These are phyloP conservation scores for Dissostichus mawsoni DNA, from an alignment of 2,113 vertebrate species.

Conservation along the genomic window DNA sequence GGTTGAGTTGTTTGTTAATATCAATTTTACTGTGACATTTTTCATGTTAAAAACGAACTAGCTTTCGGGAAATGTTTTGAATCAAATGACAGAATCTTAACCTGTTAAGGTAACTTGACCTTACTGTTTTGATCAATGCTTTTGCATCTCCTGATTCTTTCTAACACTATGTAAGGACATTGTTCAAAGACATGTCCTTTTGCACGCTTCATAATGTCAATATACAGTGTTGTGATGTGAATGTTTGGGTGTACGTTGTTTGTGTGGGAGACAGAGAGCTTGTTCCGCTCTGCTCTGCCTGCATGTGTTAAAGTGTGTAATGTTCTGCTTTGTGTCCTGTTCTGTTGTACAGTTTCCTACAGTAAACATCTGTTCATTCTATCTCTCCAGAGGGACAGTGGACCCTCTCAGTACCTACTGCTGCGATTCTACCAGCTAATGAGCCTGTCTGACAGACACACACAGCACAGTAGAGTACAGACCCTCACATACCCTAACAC, in stretches of 20 bases:
- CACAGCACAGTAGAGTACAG: conserved; percentile 2
- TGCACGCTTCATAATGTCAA: neutral
- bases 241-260: neutral
- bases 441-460: conserved; percentile 61
- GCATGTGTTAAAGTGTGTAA: conserved; percentile 24
- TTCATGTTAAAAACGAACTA: too few relatives aligned
- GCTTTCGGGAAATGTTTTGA: neutral
- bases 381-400: conserved; percentile 57
- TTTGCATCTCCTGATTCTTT: neutral
- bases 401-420: conserved; percentile 59
- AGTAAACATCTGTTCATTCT: conserved; percentile 67
- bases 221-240: neutral
- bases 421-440: conserved; percentile 70
- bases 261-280: neutral
- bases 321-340: conserved; percentile 42
- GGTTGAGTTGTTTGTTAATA: neutral
- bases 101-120: neutral
- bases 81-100: neutral
- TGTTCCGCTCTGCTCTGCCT: neutral
- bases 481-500: neutral
- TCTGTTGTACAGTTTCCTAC: conserved; percentile 34
- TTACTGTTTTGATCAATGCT: neutral
- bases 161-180: neutral
- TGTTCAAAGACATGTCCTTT: neutral
- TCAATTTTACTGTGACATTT: neutral